A percentile compares a stretch with the other conserved stretches of the same genome.
These are phyloP conservation scores for Amaurobius ferox DNA, from an alignment of 2,888 invertebrate genomes.

Conservation along the genomic window DNA sequence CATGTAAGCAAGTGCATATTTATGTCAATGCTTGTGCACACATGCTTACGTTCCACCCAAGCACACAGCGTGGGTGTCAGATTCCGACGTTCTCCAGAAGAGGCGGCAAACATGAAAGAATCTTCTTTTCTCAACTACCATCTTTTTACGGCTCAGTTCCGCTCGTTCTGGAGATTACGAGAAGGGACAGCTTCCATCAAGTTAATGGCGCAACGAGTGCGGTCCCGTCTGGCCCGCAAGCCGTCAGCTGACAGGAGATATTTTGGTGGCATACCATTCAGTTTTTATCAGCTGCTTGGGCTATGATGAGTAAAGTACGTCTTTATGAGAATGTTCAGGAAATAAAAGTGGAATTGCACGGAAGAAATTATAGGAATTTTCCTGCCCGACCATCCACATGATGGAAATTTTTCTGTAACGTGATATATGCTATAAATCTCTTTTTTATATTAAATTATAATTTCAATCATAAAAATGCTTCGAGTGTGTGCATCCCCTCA, in stretches of 20 bases:
- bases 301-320: too few relatives aligned
- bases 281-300: neutral
- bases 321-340: too few relatives aligned
- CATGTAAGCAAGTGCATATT: neutral
- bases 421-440: too few relatives aligned
- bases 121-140: neutral
- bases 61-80: slow-evolving; percentile 8
- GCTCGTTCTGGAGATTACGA: neutral
- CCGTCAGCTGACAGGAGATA: neutral
- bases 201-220: slow-evolving; percentile 7
- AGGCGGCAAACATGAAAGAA: slow-evolving; percentile 33
- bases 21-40: neutral
- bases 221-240: neutral
- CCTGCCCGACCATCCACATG: too few relatives aligned
- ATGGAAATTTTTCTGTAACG: too few relatives aligned
- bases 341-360: too few relatives aligned
- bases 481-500: too few relatives aligned
- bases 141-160: slow-evolving; percentile 14
- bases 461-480: too few relatives aligned
- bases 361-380: too few relatives aligned
- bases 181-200: neutral
- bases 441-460: too few relatives aligned
- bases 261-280: neutral
- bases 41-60: neutral
- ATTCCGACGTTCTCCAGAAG: slow-evolving; percentile 11